phyloP scores from a whole-genome alignment of 2,888 invertebrate genomes.

The Strigamia maritima region DNA sequence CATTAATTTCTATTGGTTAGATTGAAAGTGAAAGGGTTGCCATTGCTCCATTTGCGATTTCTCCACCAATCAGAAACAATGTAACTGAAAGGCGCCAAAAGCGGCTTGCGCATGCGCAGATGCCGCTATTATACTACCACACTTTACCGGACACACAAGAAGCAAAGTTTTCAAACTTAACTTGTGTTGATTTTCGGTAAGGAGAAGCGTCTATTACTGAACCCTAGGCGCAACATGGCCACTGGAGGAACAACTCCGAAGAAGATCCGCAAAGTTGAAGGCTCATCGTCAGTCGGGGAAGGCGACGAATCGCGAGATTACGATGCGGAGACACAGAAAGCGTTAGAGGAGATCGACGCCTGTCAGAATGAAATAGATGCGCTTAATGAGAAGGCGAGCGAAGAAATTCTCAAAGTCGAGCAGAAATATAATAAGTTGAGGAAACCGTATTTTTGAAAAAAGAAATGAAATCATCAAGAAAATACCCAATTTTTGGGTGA shows the following conservation, averaged over 20 bases:
- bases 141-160: slow-evolving; percentile 11
- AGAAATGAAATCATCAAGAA: slow-evolving; percentile 70
- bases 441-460: slow-evolving; percentile 72
- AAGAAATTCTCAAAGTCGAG: slow-evolving; percentile 77
- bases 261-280: slow-evolving; percentile 55
- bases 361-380: slow-evolving; percentile 79
- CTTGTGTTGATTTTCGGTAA: slow-evolving; percentile 17
- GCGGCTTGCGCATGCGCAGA: neutral
- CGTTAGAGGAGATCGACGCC: slow-evolving; percentile 72
- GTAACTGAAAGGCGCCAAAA: slow-evolving; percentile 17
- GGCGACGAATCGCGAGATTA: slow-evolving; percentile 57
- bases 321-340: slow-evolving; percentile 62
- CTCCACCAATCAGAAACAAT: neutral
- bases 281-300: slow-evolving; percentile 46
- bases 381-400: slow-evolving; percentile 76
- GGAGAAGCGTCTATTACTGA: slow-evolving; percentile 10
- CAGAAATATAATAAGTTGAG: slow-evolving; percentile 77
- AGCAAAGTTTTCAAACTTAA: slow-evolving; percentile 33
- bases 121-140: neutral
- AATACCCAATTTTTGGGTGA: slow-evolving; percentile 80
- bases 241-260: slow-evolving; percentile 53
- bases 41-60: neutral
- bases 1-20: neutral
- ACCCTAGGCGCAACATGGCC: slow-evolving; percentile 46
- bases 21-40: neutral